Base-by-base conservation (phyloP, 2,888 invertebrate genomes). In the Caenorhabditis angaria region DNA sequence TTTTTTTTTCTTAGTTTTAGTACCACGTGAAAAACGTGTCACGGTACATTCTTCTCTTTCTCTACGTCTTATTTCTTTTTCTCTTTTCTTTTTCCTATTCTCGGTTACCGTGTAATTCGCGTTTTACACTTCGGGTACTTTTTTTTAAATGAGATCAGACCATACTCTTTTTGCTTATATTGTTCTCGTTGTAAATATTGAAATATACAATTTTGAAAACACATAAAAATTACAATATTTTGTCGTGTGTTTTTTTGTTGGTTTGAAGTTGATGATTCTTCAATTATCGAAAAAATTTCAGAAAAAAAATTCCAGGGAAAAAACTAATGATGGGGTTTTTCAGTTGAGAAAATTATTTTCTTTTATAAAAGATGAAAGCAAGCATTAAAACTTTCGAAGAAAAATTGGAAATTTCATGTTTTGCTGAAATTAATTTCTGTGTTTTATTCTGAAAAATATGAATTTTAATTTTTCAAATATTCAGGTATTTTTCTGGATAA, bases 71-170 rank as follows among this genome's bases (percentile, higher is more conserved):
- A 28, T 50, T 47, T 32, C 35, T 27, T 22, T 50, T 24, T 53
- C 29, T 28, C 29, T 64, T 27, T 56, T 27, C 41, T 29, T 48
- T 57, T 32, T 53, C 20, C 47, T 55, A 18, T n/a, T 58, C 48
- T 61, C 62, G 57, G 62, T 57, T 67, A 67, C 67, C 61, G 67
- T 67, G 62, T 63, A 62, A 57, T 27, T 59, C 68, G 68, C 62
- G 62, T 68, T 68, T 68, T 12, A 62, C 25, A 55, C 54, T 59
- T 68, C 68, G 68, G 68, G 68, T 68, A 68, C 63, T 25, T n/a
- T 25, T 50, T n/a, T 6, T 54, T 41, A 41, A 18, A 41, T 41
- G 41, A 41, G 18, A 41, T 32, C 32, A 32, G 32, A 8, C 32
- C 10, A 41, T 41, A 41, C 41, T 41, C 5, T 32, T 32, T 32